Base-by-base conservation (phyloP, 2,888 invertebrate species). In the Chymomyza fuscimana region DNA sequence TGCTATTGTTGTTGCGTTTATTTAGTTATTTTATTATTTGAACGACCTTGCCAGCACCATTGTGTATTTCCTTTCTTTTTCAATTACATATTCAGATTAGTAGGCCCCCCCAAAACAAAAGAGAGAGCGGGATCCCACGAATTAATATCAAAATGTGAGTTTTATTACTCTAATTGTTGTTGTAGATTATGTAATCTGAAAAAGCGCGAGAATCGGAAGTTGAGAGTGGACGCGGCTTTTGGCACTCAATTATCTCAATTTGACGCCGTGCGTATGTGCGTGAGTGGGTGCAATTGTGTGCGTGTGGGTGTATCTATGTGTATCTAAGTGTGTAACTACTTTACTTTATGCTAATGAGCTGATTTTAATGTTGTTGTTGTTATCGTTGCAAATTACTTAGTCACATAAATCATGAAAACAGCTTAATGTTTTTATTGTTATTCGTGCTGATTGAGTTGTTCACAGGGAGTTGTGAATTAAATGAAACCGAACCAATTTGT, bases 141-240 rank as follows among this genome's bases (percentile, higher is more conserved):
- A 76, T 76, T 72, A 66, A 77, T 72, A 74, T 70, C 67, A 67
- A 79, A 77, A 63, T 70, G 71, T 72, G 70, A 68, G 59, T 76
- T 80, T 75, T 72, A 78, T 78, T 74, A 76, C 59, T 29, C 60
- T 68, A 56, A 64, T 15, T 62, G 19, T 74, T n/a, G 32, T 36
- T 64, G 60, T 65, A 63, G 58, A 63, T 83, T 82, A 71, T 75
- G 83, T 63, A 81, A 81, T 76, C 16, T n/a, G 22, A 15, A 54
- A 54, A 54, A 54, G 22, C 78, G 65, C 59, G 64, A 66, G 72
- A 78, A 77, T 77, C 85, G 85, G 85, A 83, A 80, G 77, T 82
- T 66, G 29, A 50, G 69, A 74, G 66, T 70, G 64, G 72, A 73
- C 69, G 68, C 46, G 25, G 65, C 60, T 65, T 58, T 69, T 66